Evolutionary conservation across 2,888 invertebrate genomes (phyloP).

Genomic region (Clusia tigrina): DNA sequence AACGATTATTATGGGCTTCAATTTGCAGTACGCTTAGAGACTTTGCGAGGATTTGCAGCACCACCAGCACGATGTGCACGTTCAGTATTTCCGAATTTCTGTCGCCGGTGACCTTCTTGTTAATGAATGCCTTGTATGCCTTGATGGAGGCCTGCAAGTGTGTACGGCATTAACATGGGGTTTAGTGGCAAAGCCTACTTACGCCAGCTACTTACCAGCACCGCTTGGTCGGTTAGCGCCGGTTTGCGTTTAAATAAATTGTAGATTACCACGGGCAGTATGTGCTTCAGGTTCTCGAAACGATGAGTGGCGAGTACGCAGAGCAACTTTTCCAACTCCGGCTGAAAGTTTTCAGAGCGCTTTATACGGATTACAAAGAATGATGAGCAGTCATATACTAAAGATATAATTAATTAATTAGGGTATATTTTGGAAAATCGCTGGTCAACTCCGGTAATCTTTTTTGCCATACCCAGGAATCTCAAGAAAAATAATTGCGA

Average conservation of each 20-base stretch:
- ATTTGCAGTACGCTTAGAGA: conserved; percentile 25
- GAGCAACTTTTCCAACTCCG: conserved; percentile 27
- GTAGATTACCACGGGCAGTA: conserved; percentile 32
- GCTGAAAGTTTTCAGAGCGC: conserved; percentile 27
- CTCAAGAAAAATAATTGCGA: no score
- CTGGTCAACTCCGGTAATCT: no score
- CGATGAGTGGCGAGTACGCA: conserved; percentile 28
- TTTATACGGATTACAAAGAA: conserved; percentile 14
- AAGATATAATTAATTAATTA: no score
- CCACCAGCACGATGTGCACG: conserved; percentile 33
- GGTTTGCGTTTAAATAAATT: conserved; percentile 34
- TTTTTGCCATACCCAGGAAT: no score
- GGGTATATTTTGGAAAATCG: no score
- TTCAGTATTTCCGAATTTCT: conserved; percentile 29
- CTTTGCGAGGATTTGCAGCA: conserved; percentile 34
- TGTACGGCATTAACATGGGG: neutral
- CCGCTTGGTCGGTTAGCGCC: conserved; percentile 21
- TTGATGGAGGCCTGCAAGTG: conserved; percentile 25
- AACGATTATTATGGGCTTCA: conserved; percentile 30
- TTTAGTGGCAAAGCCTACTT: neutral
- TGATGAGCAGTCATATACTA: no score
- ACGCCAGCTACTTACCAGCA: conserved; percentile 26
- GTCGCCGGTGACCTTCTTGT: conserved; percentile 23
- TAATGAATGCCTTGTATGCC: conserved; percentile 32
- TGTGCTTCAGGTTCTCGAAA: conserved; percentile 31